Evolutionary conservation across 2,888 invertebrate genomes (phyloP).

Genomic region (Drosophila diplacantha): DNA sequence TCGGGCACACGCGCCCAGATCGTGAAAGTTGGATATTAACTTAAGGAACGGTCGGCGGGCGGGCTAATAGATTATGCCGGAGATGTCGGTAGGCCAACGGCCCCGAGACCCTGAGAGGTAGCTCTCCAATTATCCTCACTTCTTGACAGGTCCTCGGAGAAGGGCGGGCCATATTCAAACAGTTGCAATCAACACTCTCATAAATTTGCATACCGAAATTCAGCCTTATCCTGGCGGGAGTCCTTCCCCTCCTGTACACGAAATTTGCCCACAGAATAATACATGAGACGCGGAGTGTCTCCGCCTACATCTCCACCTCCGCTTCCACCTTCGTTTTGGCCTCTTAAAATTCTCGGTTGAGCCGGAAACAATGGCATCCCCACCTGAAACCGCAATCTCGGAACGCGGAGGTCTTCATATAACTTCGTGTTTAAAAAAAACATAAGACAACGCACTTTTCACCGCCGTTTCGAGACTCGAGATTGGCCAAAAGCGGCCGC

Average conservation of each 20-base stretch:
- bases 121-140: conserved; percentile 38
- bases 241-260: conserved; percentile 40
- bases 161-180: conserved; percentile 32
- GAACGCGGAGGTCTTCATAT: conserved; percentile 21
- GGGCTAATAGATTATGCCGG: conserved; percentile 54
- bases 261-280: conserved; percentile 63
- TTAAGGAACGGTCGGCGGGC: conserved; percentile 5
- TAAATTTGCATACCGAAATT: conserved; percentile 66
- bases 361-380: conserved; percentile 37
- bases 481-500: conserved; percentile 12
- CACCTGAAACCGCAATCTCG: conserved; percentile 17
- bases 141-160: conserved; percentile 11
- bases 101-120: conserved; percentile 38
- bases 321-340: neutral
- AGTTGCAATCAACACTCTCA: conserved; percentile 68
- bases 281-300: conserved; percentile 50
- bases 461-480: conserved; percentile 10
- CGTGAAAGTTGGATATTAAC: conserved; percentile 52
- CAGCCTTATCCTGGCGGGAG: conserved; percentile 32
- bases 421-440: conserved; percentile 1
- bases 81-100: conserved; percentile 17
- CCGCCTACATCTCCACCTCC: conserved; percentile 1
- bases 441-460: conserved; percentile 40
- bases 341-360: conserved; percentile 54
- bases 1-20: conserved; percentile 7